Evolutionary conservation across 1,140 invertebrate species (phyloP).

Genomic region (Bombus vancouverensis): DNA sequence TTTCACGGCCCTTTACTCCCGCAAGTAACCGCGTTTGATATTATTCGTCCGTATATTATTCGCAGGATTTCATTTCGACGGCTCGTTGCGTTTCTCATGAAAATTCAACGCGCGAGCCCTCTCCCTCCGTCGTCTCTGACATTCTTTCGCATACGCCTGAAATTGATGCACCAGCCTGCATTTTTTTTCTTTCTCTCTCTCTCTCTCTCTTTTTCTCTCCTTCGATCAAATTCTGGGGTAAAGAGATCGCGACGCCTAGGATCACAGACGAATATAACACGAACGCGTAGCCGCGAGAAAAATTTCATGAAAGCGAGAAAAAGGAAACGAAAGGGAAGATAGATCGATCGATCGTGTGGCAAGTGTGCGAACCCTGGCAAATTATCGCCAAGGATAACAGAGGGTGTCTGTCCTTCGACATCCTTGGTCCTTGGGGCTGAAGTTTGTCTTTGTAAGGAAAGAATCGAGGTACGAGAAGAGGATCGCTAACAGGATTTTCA

Average conservation of each 20-base stretch:
- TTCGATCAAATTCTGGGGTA: background rate
- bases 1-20: conserved; percentile 6
- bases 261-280: background rate
- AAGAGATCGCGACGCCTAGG: background rate
- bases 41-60: conserved; percentile 9
- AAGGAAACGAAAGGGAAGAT: background rate
- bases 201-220: background rate
- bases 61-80: conserved; percentile 27
- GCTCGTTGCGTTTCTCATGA: conserved; percentile 25
- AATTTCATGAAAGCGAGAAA: background rate
- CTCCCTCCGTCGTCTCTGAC: background rate
- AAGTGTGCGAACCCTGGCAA: conserved; percentile 49
- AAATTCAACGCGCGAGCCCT: conserved; percentile 16
- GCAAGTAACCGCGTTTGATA: conserved; percentile 16
- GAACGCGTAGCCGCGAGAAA: no score
- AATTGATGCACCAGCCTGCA: conserved; percentile 15
- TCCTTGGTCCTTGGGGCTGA: conserved; percentile 17
- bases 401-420: conserved; percentile 32
- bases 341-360: conserved; percentile 3
- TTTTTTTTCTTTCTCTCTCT: background rate
- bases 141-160: conserved; percentile 21
- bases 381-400: conserved; percentile 56
- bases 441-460: conserved; percentile 60
- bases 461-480: conserved; percentile 42
- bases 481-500: conserved; percentile 70